These are phyloP conservation scores for Brachyopa scutellaris DNA, from an alignment of 2,888 invertebrate species.

Conservation along the genomic window DNA sequence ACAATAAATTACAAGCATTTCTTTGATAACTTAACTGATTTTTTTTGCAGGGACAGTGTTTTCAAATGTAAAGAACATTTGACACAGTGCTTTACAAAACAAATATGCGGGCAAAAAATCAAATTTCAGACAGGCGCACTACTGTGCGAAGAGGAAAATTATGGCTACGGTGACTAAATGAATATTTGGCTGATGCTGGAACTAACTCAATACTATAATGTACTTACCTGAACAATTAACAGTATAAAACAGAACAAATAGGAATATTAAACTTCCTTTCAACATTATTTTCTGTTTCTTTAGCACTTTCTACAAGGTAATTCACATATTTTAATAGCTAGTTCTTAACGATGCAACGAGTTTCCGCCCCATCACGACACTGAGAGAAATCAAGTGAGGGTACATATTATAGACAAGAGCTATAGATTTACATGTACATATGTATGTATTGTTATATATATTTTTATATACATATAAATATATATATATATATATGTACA, in stretches of 20 bases:
- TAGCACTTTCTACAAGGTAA: neutral
- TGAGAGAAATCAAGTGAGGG: neutral
- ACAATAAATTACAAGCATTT: too few species aligned
- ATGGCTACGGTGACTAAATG: neutral
- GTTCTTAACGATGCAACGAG: neutral
- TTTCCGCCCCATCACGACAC: neutral
- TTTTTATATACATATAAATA: too few species aligned
- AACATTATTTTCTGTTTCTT: slow-evolving; percentile 36
- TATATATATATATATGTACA: too few species aligned
- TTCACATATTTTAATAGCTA: neutral
- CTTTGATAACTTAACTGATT: too few species aligned
- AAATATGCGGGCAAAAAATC: neutral
- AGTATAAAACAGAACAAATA: slow-evolving; percentile 21
- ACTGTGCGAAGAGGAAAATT: neutral
- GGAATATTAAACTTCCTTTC: slow-evolving; percentile 36
- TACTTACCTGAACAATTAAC: slow-evolving; percentile 45
- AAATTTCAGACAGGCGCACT: slow-evolving; percentile 29
- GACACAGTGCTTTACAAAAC: neutral
- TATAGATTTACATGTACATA: too few species aligned
- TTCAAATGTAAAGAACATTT: neutral
- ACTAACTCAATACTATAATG: neutral
- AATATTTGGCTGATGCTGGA: neutral
- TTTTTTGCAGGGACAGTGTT: too few species aligned
- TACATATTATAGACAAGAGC: neutral
- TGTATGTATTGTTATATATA: too few species aligned